Conservation (phyloP, 2,113 vertebrate species). For the Entomyzon cyanotis region DNA sequence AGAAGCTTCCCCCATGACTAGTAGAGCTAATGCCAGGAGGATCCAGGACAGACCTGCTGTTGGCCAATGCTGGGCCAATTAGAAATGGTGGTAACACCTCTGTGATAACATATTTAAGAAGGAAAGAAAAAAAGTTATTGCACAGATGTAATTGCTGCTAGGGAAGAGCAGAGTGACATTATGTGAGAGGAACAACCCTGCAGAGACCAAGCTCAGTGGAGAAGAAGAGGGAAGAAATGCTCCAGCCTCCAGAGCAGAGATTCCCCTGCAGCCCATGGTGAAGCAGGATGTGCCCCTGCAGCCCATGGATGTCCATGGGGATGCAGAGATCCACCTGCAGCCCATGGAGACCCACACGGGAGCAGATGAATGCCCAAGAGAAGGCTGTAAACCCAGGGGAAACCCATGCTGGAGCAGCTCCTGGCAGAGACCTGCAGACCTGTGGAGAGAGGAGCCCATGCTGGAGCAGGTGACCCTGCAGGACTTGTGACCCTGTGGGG, state of each 20-base stretch:
- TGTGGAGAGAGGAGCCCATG: neutral
- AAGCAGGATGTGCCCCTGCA: neutral
- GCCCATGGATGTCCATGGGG: accelerated
- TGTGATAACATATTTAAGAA: neutral
- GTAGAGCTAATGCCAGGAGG: neutral
- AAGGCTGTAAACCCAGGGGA: neutral
- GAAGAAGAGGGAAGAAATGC: neutral
- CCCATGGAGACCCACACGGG: neutral
- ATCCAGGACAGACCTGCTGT: neutral
- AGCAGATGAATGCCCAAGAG: neutral
- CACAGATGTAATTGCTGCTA: neutral
- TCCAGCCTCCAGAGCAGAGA: neutral
- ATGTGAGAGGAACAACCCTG: neutral
- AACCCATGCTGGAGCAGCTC: neutral
- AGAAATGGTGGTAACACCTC: neutral
- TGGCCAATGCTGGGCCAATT: accelerated
- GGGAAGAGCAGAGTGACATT: neutral
- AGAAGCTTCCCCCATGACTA: neutral
- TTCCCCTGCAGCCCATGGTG: neutral
- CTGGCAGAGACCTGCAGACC: neutral
- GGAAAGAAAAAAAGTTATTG: neutral
- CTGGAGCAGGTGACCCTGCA: too few species aligned
- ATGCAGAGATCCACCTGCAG: neutral
- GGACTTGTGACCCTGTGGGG: neutral
- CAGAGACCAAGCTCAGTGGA: neutral